Evolutionary conservation across 2,888 invertebrate genomes (phyloP).

Genomic region (Ectemnius lituratus): DNA sequence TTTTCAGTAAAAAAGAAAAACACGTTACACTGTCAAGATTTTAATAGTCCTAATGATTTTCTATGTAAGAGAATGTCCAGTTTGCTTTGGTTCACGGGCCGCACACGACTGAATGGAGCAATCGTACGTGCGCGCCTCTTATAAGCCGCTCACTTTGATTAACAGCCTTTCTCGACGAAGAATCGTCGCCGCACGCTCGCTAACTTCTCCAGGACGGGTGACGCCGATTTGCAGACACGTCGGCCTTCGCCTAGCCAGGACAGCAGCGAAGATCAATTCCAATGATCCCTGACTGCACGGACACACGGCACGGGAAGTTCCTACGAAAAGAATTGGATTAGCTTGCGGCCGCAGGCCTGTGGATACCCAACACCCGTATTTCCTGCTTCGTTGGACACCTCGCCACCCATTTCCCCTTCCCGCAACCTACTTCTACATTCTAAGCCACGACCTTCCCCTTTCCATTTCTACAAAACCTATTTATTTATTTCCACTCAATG

Average conservation of each 20-base stretch:
- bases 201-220: not conserved
- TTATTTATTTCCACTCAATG: too few relatives aligned
- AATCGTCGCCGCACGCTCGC: not conserved
- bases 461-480: too few relatives aligned
- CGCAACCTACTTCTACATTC: too few relatives aligned
- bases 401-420: too few relatives aligned
- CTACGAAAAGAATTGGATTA: conserved; percentile 2
- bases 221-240: conserved; percentile 27
- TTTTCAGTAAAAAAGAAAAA: too few relatives aligned
- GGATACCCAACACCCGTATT: not conserved
- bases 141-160: conserved; percentile 69
- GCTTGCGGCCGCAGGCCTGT: too few relatives aligned
- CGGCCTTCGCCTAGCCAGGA: conserved; percentile 33
- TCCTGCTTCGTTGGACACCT: not conserved
- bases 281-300: not conserved
- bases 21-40: too few relatives aligned
- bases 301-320: not conserved
- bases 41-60: too few relatives aligned
- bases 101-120: conserved; percentile 66
- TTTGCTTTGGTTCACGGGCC: conserved; percentile 36
- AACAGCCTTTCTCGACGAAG: conserved; percentile 52
- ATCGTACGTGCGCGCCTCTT: conserved; percentile 67
- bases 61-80: too few relatives aligned
- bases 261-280: conserved; percentile 21
- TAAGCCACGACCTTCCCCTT: too few relatives aligned